Evolutionary conservation across 1,140 invertebrate species (phyloP).

Genomic region (Cheumatopsyche charites): DNA sequence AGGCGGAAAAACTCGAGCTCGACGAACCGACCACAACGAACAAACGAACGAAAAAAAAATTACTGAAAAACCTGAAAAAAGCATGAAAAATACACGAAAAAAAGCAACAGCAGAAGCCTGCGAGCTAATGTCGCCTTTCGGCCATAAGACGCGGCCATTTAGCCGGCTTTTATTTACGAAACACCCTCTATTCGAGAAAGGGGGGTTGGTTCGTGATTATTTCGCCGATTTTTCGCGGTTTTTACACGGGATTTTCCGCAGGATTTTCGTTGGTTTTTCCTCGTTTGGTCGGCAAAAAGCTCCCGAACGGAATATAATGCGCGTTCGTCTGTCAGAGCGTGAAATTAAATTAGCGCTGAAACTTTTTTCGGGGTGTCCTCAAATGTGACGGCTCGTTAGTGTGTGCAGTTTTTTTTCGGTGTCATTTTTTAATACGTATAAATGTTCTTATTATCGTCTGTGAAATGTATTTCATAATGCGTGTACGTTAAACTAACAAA

Average conservation of each 20-base stretch:
- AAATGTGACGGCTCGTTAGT: constrained; percentile 23
- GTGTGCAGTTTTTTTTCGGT: background rate
- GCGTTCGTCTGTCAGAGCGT: constrained; percentile 22
- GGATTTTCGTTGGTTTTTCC: too few species aligned
- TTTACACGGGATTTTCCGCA: too few species aligned
- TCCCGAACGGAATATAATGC: constrained; percentile 16
- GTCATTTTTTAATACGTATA: background rate
- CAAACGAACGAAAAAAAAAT: background rate
- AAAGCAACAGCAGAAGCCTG: background rate
- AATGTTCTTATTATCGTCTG: background rate
- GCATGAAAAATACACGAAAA: too few species aligned
- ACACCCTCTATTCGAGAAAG: background rate
- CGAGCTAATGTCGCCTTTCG: constrained; percentile 9
- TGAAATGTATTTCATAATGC: background rate
- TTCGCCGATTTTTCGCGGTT: background rate
- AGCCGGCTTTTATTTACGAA: constrained; percentile 8
- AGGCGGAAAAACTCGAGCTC: constrained; percentile 12
- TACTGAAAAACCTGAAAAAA: too few species aligned
- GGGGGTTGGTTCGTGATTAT: background rate
- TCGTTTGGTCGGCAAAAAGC: too few species aligned
- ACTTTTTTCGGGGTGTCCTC: background rate
- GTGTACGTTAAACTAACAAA: background rate
- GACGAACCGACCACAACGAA: background rate
- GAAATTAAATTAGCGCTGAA: constrained; percentile 20
- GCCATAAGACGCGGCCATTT: constrained; percentile 13